Conservation (phyloP, 2,113 vertebrate species). For the Camelus dromedarius region DNA sequence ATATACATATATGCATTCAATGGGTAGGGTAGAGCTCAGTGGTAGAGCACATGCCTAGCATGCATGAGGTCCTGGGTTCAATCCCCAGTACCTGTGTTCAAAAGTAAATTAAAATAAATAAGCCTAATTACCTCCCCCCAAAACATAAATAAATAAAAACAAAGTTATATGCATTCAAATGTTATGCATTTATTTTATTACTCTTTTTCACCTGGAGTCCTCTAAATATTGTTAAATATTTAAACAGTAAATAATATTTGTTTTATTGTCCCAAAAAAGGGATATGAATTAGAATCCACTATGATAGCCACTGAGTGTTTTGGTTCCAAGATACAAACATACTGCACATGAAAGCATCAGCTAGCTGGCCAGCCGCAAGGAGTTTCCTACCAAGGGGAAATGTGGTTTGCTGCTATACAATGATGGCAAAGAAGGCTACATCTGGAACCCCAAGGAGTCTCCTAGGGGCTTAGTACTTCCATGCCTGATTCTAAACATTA, state of each 20-base stretch:
- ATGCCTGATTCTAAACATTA: not conserved
- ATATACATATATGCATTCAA: not conserved
- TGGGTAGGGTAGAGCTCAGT: no score
- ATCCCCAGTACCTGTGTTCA: no score
- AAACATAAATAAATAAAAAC: no score
- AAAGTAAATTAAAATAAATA: no score
- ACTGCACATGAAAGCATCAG: constrained; percentile 95
- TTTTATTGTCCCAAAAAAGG: not conserved
- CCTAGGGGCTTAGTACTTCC: not conserved
- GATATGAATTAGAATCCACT: not conserved
- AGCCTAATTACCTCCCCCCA: no score
- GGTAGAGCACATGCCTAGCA: no score
- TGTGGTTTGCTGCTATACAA: not conserved
- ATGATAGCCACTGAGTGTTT: not conserved
- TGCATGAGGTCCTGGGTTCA: no score
- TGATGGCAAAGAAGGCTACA: not conserved
- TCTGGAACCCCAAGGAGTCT: not conserved
- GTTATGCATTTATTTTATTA: not conserved
- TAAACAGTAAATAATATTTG: constrained; percentile 36
- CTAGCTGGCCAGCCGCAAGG: constrained; percentile 96
- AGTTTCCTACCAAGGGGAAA: constrained; percentile 88
- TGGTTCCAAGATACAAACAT: constrained; percentile 88
- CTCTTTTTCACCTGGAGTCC: constrained; percentile 4
- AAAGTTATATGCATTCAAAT: not conserved
- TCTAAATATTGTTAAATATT: not conserved